Percentiles rank a stretch among this genome's conserved stretches.
phyloP scores from a whole-genome alignment of 2,888 invertebrate species.

The Lapara coniferarum region DNA sequence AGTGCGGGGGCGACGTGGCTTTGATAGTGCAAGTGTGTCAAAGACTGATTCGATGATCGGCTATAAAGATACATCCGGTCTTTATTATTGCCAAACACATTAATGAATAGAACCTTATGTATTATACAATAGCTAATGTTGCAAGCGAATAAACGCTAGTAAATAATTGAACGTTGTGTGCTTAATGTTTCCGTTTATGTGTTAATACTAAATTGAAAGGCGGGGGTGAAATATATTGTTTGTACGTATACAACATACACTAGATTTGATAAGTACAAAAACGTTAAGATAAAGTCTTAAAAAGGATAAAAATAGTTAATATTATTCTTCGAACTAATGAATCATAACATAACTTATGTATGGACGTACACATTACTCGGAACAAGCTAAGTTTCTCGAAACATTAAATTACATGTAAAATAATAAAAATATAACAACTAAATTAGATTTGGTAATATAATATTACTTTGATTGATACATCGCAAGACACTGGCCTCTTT shows the following conservation, averaged over 20 bases:
- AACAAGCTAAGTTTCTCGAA: too few species aligned
- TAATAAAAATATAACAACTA: not conserved
- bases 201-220: not conserved
- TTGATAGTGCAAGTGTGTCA: constrained; percentile 68
- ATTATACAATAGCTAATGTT: constrained; percentile 39
- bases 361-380: too few species aligned
- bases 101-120: constrained; percentile 41
- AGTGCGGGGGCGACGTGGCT: constrained; percentile 60
- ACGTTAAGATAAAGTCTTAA: too few species aligned
- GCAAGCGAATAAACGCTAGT: not conserved
- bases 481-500: not conserved
- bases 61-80: constrained; percentile 60
- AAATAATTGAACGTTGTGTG: not conserved
- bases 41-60: constrained; percentile 53
- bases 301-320: too few species aligned
- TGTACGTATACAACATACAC: too few species aligned
- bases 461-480: not conserved
- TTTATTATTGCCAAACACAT: constrained; percentile 53
- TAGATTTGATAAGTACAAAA: too few species aligned
- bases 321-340: too few species aligned
- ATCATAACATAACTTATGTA: too few species aligned
- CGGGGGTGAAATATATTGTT: too few species aligned
- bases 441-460: not conserved
- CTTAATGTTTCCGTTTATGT: not conserved
- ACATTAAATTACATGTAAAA: not conserved